These are phyloP conservation scores for Cololabis saira DNA, from an alignment of 2,113 vertebrate species.

Conservation along the genomic window DNA sequence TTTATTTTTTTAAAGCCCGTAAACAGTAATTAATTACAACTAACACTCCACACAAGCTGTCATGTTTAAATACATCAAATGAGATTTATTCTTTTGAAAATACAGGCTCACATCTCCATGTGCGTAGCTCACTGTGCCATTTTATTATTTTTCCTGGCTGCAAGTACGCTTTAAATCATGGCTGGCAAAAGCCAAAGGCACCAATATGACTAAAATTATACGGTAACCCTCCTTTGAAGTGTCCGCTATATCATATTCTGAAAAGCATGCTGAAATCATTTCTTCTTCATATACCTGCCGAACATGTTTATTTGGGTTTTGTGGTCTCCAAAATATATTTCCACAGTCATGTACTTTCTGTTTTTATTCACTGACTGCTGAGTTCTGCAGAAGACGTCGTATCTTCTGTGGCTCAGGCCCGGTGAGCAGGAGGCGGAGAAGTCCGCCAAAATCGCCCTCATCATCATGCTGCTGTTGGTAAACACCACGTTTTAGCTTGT, in stretches of 20 bases:
- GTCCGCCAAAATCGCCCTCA: background rate
- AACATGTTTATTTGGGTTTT: conserved; percentile 51
- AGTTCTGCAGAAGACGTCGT: background rate
- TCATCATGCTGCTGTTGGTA: background rate
- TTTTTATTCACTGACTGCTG: conserved; percentile 22
- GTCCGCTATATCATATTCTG: conserved; percentile 41
- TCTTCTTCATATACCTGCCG: conserved; percentile 34
- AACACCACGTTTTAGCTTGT: background rate
- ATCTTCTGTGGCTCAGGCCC: background rate
- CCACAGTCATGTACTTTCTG: conserved; percentile 6
- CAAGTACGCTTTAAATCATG: conserved; percentile 43
- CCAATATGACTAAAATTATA: conserved; percentile 63
- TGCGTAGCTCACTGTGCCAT: conserved; percentile 50
- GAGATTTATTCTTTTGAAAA: conserved; percentile 21
- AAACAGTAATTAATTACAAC: background rate
- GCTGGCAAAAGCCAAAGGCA: conserved; percentile 34
- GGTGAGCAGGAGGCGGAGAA: background rate
- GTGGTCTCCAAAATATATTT: conserved; percentile 55
- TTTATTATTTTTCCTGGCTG: conserved; percentile 54
- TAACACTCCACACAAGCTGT: conserved; percentile 12
- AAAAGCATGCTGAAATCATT: conserved; percentile 51
- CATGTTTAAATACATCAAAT: conserved; percentile 21
- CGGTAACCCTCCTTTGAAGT: conserved; percentile 43
- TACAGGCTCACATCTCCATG: conserved; percentile 22
- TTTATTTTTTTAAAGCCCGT: background rate